A percentile compares a stretch with the other conserved stretches of the same genome.
Conservation (phyloP, 2,113 vertebrate genomes). For the Syngnathus scovelli region DNA sequence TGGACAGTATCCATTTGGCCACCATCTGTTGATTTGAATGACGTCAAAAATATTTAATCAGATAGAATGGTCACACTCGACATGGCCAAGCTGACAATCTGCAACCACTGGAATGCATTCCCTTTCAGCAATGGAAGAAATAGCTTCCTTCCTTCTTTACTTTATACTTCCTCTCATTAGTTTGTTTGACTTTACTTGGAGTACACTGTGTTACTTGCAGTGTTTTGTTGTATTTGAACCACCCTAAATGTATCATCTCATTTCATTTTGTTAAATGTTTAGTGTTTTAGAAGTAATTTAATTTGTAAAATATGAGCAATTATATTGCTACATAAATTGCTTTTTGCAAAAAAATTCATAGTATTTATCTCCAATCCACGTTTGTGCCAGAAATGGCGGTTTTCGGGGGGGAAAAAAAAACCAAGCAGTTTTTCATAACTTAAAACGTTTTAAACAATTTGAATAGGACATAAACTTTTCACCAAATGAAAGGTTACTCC, state of each 20-base stretch:
- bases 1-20: constrained; percentile 57
- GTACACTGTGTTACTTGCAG: not conserved
- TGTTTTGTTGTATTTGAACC: not conserved
- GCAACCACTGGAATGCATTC: constrained; percentile 43
- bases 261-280: not conserved
- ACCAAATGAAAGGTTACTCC: too few relatives aligned
- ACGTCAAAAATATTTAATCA: constrained; percentile 70
- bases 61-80: constrained; percentile 59
- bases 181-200: constrained; percentile 17
- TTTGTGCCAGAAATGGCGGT: too few relatives aligned
- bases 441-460: too few relatives aligned
- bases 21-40: constrained; percentile 50
- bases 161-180: constrained; percentile 67
- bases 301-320: too few relatives aligned
- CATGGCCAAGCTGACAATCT: constrained; percentile 46
- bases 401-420: too few relatives aligned
- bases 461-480: too few relatives aligned
- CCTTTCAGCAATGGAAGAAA: constrained; percentile 54
- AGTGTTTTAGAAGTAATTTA: too few relatives aligned
- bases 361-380: too few relatives aligned
- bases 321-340: too few relatives aligned
- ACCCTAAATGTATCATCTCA: not conserved
- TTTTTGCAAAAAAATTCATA: too few relatives aligned
- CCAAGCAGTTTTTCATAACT: too few relatives aligned
- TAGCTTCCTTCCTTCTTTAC: constrained; percentile 70